A percentile compares a stretch with the other conserved stretches of the same genome.
phyloP scores from a whole-genome alignment of 2,888 invertebrate genomes.

The Calameuta idolon region DNA sequence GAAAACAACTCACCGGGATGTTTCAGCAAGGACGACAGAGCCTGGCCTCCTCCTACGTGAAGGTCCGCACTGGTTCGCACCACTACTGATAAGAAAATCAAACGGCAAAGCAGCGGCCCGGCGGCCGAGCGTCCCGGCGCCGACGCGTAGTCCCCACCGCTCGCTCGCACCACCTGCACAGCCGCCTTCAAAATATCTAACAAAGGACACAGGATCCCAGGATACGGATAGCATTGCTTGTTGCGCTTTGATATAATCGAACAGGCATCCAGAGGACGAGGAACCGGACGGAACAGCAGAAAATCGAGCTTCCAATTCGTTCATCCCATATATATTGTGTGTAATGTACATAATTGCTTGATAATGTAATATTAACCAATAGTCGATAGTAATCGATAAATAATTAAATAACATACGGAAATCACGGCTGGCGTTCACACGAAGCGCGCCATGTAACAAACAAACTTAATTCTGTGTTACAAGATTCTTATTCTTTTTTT shows the following conservation, averaged over 20 bases:
- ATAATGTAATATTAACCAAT: constrained; percentile 37
- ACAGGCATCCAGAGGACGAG: background rate
- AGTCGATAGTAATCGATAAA: constrained; percentile 39
- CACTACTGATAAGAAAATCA: constrained; percentile 47
- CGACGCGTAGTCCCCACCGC: constrained; percentile 27
- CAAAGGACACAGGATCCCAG: background rate
- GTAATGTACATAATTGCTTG: constrained; percentile 41
- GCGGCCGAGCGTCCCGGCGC: constrained; percentile 17
- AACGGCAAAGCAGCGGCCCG: constrained; percentile 16
- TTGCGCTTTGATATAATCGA: background rate
- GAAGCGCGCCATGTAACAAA: constrained; percentile 30
- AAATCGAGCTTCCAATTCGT: constrained; percentile 12
- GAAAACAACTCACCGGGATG: constrained; percentile 38
- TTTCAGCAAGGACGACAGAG: constrained; percentile 33
- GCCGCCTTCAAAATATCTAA: constrained; percentile 9
- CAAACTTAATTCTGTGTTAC: constrained; percentile 27
- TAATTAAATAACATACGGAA: constrained; percentile 44
- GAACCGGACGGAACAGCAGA: background rate
- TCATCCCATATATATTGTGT: constrained; percentile 38
- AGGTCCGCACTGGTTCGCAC: constrained; percentile 27
- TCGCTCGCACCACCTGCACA: constrained; percentile 32
- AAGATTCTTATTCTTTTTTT: background rate
- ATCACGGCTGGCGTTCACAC: constrained; percentile 25
- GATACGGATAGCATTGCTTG: background rate
- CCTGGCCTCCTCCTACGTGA: constrained; percentile 34